Evolutionary conservation across 2,113 vertebrate genomes (phyloP).

Genomic region (Anser brachyrhynchus): DNA sequence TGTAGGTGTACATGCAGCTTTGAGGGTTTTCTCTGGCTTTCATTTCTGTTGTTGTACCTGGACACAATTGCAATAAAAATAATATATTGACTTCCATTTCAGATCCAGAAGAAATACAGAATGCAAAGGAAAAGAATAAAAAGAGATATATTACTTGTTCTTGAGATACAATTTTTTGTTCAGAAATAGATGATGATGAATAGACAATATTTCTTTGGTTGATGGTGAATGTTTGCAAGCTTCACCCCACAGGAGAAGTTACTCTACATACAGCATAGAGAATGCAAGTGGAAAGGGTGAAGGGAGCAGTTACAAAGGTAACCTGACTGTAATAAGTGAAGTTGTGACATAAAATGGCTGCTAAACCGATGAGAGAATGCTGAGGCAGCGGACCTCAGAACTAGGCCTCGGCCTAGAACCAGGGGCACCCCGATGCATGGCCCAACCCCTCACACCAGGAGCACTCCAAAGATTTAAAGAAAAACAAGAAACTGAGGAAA

Average conservation of each 20-base stretch:
- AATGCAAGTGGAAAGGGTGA: background rate
- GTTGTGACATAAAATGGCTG: background rate
- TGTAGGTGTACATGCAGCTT: background rate
- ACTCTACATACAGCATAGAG: background rate
- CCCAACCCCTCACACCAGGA: background rate
- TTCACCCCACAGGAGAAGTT: background rate
- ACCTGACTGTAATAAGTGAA: background rate
- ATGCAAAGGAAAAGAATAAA: background rate
- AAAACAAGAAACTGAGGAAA: background rate
- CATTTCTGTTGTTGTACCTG: background rate
- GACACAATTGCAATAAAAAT: background rate
- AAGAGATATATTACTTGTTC: background rate
- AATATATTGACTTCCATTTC: background rate
- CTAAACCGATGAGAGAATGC: background rate
- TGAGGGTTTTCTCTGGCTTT: background rate
- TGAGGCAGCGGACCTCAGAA: background rate
- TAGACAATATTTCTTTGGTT: background rate
- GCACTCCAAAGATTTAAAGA: background rate
- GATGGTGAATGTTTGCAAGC: background rate
- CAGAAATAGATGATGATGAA: background rate
- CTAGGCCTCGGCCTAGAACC: background rate
- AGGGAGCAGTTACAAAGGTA: background rate
- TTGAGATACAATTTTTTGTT: background rate
- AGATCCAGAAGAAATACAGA: background rate
- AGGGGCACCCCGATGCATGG: background rate